Evolutionary conservation across 2,797 vertebrate species (phyloP).

Genomic region (Lagorchestes hirsutus): DNA sequence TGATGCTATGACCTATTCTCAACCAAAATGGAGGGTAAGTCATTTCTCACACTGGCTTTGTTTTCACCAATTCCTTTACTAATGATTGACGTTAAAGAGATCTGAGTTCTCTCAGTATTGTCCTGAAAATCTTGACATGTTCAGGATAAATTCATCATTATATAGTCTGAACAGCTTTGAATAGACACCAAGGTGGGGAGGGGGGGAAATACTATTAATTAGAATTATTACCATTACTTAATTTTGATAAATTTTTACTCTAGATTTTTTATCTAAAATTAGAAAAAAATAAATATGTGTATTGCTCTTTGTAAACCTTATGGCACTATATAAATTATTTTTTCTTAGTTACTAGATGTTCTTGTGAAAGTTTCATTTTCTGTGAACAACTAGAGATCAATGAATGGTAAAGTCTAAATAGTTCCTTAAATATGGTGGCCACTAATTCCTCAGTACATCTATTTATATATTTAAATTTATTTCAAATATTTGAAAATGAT

Average conservation of each 20-base stretch:
- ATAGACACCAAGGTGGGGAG: not conserved
- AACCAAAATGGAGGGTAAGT: not conserved
- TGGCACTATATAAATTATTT: not conserved
- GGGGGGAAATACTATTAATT: not conserved
- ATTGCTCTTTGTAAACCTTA: not conserved
- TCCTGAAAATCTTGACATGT: not conserved
- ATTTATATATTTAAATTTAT: not conserved
- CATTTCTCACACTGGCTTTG: not conserved
- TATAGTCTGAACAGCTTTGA: not conserved
- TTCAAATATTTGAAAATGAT: not conserved
- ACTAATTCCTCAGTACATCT: not conserved
- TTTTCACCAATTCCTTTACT: not conserved
- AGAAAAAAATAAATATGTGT: not conserved
- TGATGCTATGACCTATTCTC: not conserved
- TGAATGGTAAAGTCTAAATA: not conserved
- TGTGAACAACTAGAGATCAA: not conserved
- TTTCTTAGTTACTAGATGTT: not conserved
- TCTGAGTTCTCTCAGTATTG: not conserved
- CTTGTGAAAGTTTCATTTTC: not conserved
- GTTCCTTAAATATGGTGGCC: not conserved
- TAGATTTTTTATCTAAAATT: not conserved
- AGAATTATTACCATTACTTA: not conserved
- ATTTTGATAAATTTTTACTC: not conserved
- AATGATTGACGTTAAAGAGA: not conserved
- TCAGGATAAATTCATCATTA: not conserved